These are phyloP conservation scores for Charaxes varanes DNA, from an alignment of 1,140 invertebrate species.

Conservation along the genomic window DNA sequence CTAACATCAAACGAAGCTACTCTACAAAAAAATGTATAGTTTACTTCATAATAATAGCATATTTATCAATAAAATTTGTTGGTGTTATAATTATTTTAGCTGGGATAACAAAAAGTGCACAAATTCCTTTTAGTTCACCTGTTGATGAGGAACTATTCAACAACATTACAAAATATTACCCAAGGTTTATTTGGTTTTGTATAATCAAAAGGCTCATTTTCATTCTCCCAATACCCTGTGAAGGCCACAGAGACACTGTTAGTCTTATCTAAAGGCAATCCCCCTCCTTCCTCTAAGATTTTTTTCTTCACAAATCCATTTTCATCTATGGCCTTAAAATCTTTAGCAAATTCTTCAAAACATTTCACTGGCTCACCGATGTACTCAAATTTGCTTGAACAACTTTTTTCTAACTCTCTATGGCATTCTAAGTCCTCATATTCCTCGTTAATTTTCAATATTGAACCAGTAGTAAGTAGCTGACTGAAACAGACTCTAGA, in stretches of 20 bases:
- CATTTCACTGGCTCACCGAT: constrained; percentile 44
- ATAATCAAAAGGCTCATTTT: constrained; percentile 46
- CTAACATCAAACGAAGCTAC: too few relatives aligned
- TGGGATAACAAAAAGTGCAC: too few relatives aligned
- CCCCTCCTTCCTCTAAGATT: constrained; percentile 55
- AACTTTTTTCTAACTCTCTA: constrained; percentile 18
- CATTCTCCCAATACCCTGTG: constrained; percentile 59
- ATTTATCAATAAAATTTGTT: too few relatives aligned
- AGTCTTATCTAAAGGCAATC: constrained; percentile 34
- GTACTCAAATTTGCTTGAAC: constrained; percentile 20
- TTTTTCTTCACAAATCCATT: constrained; percentile 53
- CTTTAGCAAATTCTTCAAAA: constrained; percentile 37
- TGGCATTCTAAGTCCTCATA: constrained; percentile 34
- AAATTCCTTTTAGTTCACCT: too few relatives aligned
- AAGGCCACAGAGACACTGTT: constrained; percentile 45
- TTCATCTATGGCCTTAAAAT: constrained; percentile 32
- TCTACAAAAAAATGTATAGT: too few relatives aligned
- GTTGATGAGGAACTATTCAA: too few relatives aligned
- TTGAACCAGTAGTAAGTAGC: constrained; percentile 46
- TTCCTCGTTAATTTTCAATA: constrained; percentile 52
- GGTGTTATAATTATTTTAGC: too few relatives aligned
- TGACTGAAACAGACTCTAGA: constrained; percentile 32
- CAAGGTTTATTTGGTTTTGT: constrained; percentile 37
- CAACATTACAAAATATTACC: too few relatives aligned
- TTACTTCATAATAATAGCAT: too few relatives aligned